Conservation (phyloP, 2,888 invertebrate genomes). For the Rutpela maculata region DNA sequence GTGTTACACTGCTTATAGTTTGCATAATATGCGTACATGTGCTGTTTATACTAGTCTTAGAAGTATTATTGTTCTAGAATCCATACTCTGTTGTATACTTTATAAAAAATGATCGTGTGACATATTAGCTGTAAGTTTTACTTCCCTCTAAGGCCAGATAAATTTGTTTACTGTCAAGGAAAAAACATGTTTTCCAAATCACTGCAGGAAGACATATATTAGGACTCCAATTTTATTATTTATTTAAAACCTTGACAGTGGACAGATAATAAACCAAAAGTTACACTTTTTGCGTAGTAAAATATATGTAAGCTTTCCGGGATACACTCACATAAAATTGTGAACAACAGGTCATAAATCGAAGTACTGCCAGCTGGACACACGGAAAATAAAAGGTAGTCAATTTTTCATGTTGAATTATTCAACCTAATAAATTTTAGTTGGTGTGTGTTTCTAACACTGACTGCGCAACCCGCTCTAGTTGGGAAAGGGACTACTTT, state of each 20-base stretch:
- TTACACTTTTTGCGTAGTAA: neutral
- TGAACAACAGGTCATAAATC: neutral
- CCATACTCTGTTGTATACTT: no score
- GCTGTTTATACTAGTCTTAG: no score
- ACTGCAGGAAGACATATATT: no score
- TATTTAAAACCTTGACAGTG: neutral
- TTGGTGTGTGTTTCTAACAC: neutral
- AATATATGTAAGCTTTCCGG: neutral
- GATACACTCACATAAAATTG: constrained; percentile 3
- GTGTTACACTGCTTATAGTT: no score
- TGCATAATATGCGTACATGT: no score
- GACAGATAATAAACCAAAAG: neutral
- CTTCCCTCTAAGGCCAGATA: no score
- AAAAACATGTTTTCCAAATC: no score
- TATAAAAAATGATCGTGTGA: no score
- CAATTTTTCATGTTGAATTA: constrained; percentile 4
- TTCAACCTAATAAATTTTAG: neutral
- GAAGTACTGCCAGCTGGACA: constrained; percentile 1
- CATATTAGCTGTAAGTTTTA: no score
- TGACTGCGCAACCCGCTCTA: neutral
- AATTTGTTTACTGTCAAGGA: no score
- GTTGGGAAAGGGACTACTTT: neutral
- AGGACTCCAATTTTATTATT: neutral
- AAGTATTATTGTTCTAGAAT: no score
- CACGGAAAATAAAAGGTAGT: neutral